These are phyloP conservation scores for Sterna hirundo DNA, from an alignment of 2,113 vertebrate genomes.

Conservation along the genomic window DNA sequence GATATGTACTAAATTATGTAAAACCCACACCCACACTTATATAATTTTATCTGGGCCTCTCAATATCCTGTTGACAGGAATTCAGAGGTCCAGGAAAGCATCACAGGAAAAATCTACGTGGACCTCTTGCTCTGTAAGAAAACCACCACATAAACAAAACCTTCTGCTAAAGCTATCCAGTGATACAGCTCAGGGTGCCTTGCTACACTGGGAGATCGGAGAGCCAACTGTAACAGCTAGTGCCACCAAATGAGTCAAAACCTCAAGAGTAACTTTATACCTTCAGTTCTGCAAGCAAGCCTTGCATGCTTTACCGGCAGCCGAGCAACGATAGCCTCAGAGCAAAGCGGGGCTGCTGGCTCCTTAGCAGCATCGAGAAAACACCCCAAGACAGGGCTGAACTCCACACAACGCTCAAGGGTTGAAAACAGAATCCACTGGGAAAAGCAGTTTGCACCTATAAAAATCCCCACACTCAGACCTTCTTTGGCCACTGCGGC, in stretches of 20 bases:
- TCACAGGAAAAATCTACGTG: background rate
- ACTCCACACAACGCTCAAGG: background rate
- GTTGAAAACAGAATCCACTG: background rate
- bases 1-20: background rate
- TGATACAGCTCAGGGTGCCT: background rate
- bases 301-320: background rate
- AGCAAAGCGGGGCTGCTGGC: background rate
- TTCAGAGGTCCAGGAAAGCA: background rate
- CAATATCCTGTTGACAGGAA: background rate
- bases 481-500: background rate
- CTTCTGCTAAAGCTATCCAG: background rate
- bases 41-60: background rate
- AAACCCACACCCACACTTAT: background rate
- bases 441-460: background rate
- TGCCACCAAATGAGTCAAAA: conserved; percentile 18
- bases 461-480: background rate
- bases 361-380: background rate
- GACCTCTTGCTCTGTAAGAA: background rate
- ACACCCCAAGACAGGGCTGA: background rate
- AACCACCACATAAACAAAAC: background rate
- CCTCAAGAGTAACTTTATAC: conserved; percentile 17
- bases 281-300: background rate
- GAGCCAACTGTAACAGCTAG: background rate
- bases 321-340: background rate
- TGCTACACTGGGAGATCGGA: rapidly evolving